These are phyloP conservation scores for Drosophila mimica DNA, from an alignment of 2,888 invertebrate species.

Conservation along the genomic window DNA sequence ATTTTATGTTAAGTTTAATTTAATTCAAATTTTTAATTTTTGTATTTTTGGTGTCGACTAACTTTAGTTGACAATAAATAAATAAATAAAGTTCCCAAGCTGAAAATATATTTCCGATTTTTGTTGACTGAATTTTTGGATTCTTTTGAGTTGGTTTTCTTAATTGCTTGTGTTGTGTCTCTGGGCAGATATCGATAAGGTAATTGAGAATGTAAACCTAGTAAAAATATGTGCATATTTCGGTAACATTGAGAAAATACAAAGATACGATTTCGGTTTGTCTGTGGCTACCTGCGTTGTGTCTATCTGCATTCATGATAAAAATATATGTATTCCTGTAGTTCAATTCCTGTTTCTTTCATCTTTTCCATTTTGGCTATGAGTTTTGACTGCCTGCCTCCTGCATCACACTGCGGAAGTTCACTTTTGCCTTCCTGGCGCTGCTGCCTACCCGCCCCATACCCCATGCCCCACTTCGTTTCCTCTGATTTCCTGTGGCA, in stretches of 20 bases:
- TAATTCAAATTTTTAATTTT: too few species aligned
- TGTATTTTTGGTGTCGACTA: too few species aligned
- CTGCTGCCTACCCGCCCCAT: too few species aligned
- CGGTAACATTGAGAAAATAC: constrained; percentile 13
- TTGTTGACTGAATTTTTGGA: background rate
- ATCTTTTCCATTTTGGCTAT: constrained; percentile 18
- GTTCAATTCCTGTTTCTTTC: constrained; percentile 37
- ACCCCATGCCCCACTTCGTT: background rate
- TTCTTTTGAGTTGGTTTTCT: too few species aligned
- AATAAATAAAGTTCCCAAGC: background rate
- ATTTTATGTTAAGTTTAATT: too few species aligned
- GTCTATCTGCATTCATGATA: constrained; percentile 45
- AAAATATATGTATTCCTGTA: constrained; percentile 39
- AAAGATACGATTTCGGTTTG: background rate
- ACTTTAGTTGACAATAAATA: too few species aligned
- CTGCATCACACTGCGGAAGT: constrained; percentile 29
- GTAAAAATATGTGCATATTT: constrained; percentile 14
- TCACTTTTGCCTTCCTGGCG: constrained; percentile 15
- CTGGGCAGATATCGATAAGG: background rate
- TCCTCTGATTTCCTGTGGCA: constrained; percentile 45
- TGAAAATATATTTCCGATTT: background rate
- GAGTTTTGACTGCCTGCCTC: constrained; percentile 10
- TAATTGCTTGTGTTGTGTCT: background rate
- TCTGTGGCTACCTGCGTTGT: background rate
- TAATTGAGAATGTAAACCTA: constrained; percentile 22